Conservation (phyloP, 2,113 vertebrate genomes). For the Ranitomeya imitator region DNA sequence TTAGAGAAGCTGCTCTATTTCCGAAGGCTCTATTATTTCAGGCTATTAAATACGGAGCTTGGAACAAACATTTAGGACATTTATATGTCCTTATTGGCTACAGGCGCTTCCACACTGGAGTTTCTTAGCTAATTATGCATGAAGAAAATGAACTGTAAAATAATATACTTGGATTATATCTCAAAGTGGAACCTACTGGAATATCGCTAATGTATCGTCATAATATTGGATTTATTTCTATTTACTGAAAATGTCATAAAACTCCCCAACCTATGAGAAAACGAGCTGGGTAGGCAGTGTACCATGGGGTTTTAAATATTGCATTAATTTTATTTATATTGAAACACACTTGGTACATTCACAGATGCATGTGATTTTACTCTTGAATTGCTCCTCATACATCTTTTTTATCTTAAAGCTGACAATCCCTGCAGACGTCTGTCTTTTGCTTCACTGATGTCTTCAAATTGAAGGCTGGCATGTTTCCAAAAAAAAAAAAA, state of each 20-base stretch:
- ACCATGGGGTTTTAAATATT: slow-evolving; percentile 27
- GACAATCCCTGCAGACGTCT: slow-evolving; percentile 46
- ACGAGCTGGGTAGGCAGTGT: neutral
- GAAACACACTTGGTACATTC: slow-evolving; percentile 14
- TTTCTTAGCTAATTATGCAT: slow-evolving; percentile 43
- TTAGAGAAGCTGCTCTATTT: slow-evolving; percentile 10
- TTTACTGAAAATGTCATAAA: neutral
- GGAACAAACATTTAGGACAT: slow-evolving; percentile 47
- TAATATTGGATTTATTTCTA: slow-evolving; percentile 2
- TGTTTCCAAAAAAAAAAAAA: slow-evolving; percentile 19
- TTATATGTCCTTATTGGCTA: slow-evolving; percentile 51
- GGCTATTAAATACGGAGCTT: slow-evolving; percentile 38
- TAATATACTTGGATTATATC: neutral
- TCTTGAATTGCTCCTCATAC: slow-evolving; percentile 23
- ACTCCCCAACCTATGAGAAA: neutral
- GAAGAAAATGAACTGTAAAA: slow-evolving; percentile 41
- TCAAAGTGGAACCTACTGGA: neutral
- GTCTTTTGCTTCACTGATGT: slow-evolving; percentile 33
- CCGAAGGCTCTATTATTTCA: slow-evolving; percentile 46
- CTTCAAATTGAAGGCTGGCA: slow-evolving; percentile 32
- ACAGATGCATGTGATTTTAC: slow-evolving; percentile 32
- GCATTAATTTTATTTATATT: slow-evolving; percentile 37
- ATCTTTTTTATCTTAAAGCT: slow-evolving; percentile 39
- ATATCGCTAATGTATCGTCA: neutral
- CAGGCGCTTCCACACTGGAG: slow-evolving; percentile 29